A percentile compares a stretch with the other conserved stretches of the same genome.
Evolutionary conservation across 1,140 invertebrate species (phyloP).

Genomic region (Hypothenemus hampei): DNA sequence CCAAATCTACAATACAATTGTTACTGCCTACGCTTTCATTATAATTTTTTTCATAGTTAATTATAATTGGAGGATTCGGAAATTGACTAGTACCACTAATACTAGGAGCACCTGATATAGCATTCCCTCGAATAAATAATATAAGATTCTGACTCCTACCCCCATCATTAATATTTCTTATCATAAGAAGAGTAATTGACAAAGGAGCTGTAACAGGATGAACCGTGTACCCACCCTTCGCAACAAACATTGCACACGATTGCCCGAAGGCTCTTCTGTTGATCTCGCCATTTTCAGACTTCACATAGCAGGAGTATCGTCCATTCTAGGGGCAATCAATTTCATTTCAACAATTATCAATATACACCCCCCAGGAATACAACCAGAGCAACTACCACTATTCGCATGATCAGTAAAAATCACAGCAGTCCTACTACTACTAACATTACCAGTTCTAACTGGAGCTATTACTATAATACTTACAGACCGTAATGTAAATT

Average conservation of each 20-base stretch:
- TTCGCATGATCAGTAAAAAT: constrained; percentile 64
- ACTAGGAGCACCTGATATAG: constrained; percentile 66
- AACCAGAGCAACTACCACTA: constrained; percentile 52
- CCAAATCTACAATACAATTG: constrained; percentile 67
- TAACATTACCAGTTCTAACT: constrained; percentile 68
- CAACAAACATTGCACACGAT: constrained; percentile 52
- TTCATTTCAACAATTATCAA: constrained; percentile 55
- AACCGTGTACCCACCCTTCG: constrained; percentile 64
- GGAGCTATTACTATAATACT: constrained; percentile 69
- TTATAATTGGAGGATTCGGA: constrained; percentile 73
- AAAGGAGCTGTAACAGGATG: constrained; percentile 60
- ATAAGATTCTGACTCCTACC: constrained; percentile 70
- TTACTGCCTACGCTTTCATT: constrained; percentile 68
- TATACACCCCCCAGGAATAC: constrained; percentile 34
- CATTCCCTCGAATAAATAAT: constrained; percentile 73
- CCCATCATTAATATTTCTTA: constrained; percentile 51
- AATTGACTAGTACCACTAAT: constrained; percentile 73
- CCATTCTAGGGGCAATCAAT: constrained; percentile 63
- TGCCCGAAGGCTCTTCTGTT: constrained; percentile 54
- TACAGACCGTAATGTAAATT: constrained; percentile 65
- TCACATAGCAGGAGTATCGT: constrained; percentile 61
- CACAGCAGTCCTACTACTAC: constrained; percentile 60
- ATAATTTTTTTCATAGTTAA: constrained; percentile 76
- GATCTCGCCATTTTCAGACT: constrained; percentile 64
- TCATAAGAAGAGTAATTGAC: constrained; percentile 54